Evolutionary conservation across 2,888 invertebrate species (phyloP).

Genomic region (Eupithecia subumbrata): DNA sequence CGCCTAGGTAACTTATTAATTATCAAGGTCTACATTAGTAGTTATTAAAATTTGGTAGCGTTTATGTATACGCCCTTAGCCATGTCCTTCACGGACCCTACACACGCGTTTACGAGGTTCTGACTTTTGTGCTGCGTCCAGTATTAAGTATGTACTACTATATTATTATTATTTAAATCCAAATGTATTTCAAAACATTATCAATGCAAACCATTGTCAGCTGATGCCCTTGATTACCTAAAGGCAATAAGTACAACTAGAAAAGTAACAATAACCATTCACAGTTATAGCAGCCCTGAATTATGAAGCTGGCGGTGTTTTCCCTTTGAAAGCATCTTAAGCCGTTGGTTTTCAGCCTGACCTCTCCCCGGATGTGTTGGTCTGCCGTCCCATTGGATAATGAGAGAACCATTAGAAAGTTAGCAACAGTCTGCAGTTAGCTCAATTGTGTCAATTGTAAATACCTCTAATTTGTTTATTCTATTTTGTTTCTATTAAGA

Average conservation of each 20-base stretch:
- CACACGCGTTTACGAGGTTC: constrained; percentile 11
- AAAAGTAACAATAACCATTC: not conserved
- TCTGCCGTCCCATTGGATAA: not conserved
- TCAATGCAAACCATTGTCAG: not conserved
- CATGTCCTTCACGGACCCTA: constrained; percentile 40
- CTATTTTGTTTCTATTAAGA: too few species aligned
- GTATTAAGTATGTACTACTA: not conserved
- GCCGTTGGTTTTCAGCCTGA: not conserved
- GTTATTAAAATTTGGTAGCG: not conserved
- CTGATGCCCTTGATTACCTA: not conserved
- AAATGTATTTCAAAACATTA: not conserved
- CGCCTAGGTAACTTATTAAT: not conserved
- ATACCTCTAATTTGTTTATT: too few species aligned
- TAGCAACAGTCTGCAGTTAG: too few species aligned
- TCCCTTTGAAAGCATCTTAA: not conserved
- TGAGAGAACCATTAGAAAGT: not conserved
- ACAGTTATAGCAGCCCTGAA: not conserved
- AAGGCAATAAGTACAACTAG: not conserved
- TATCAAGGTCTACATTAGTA: not conserved
- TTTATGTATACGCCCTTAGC: constrained; percentile 15
- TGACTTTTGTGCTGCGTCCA: constrained; percentile 8
- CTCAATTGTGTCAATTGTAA: too few species aligned
- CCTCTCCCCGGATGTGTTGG: not conserved
- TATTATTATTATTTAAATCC: constrained; percentile 1
- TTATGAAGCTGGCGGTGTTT: too few species aligned